Evolutionary conservation across 2,797 vertebrate genomes (phyloP).

Genomic region (Esox masquinongy): DNA sequence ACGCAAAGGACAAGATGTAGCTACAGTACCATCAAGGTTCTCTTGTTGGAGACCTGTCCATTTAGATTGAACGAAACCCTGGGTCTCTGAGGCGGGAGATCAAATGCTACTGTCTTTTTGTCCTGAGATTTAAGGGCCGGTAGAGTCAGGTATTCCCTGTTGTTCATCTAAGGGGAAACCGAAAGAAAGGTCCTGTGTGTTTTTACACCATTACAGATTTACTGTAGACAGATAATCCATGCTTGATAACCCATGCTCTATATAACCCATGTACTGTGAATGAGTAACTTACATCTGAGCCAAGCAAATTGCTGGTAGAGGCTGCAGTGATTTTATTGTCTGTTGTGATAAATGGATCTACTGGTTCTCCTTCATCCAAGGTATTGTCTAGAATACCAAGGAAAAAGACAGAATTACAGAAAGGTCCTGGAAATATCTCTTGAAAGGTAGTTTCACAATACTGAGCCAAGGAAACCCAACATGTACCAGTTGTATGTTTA

Average conservation of each 20-base stretch:
- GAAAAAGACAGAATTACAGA: constrained; percentile 9
- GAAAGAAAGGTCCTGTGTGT: constrained; percentile 65
- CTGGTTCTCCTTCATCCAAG: constrained; percentile 74
- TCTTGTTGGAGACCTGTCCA: constrained; percentile 61
- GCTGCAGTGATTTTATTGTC: constrained; percentile 78
- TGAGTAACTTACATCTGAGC: constrained; percentile 76
- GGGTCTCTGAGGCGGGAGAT: constrained; percentile 70
- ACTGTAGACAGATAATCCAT: background rate
- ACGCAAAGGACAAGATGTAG: background rate
- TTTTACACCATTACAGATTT: background rate
- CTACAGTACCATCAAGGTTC: constrained; percentile 75
- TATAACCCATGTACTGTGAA: background rate
- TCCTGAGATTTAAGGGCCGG: constrained; percentile 82
- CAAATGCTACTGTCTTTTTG: constrained; percentile 62
- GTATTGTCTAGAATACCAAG: constrained; percentile 68
- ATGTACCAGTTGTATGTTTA: background rate
- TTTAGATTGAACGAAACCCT: constrained; percentile 67
- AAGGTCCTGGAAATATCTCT: background rate
- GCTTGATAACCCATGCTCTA: background rate
- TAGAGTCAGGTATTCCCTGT: constrained; percentile 87
- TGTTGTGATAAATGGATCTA: constrained; percentile 59
- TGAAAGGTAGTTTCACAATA: background rate
- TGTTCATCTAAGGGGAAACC: constrained; percentile 74
- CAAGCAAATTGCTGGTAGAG: constrained; percentile 82
- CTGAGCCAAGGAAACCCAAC: background rate